phyloP scores from a whole-genome alignment of 2,797 vertebrate species.

The Clarias fuscus region DNA sequence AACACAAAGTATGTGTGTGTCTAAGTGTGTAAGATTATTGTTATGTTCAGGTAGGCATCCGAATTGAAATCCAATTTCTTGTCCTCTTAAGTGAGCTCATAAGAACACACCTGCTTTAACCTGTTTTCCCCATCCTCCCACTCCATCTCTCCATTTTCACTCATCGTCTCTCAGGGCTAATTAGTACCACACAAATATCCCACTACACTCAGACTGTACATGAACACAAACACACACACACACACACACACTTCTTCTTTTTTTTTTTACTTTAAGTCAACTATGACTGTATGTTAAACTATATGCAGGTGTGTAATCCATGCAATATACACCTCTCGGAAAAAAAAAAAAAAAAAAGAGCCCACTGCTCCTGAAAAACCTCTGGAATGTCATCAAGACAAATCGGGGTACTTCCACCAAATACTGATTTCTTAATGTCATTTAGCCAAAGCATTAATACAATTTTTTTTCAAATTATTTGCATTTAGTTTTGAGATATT shows the following conservation, averaged over 20 bases:
- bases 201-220: not conserved
- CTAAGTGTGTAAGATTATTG: conserved; percentile 28
- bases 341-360: no score
- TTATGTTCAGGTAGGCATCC: conserved; percentile 38
- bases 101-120: conserved; percentile 26
- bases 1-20: not conserved
- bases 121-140: conserved; percentile 11
- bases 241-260: not conserved
- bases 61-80: conserved; percentile 66
- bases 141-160: not conserved
- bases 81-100: conserved; percentile 39
- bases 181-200: conserved; percentile 13
- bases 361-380: no score
- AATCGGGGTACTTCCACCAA: no score
- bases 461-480: no score
- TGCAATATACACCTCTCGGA: no score
- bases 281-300: no score
- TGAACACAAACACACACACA: not conserved
- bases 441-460: no score
- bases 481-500: no score
- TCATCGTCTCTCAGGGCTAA: conserved; percentile 7
- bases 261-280: not conserved
- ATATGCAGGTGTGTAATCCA: not conserved
- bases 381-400: no score
- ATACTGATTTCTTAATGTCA: no score